Evolutionary conservation across 30 jellyfish, hydroid and myxozoan species (phyloP).

Genomic region (Pseudorhiza aurosa): DNA sequence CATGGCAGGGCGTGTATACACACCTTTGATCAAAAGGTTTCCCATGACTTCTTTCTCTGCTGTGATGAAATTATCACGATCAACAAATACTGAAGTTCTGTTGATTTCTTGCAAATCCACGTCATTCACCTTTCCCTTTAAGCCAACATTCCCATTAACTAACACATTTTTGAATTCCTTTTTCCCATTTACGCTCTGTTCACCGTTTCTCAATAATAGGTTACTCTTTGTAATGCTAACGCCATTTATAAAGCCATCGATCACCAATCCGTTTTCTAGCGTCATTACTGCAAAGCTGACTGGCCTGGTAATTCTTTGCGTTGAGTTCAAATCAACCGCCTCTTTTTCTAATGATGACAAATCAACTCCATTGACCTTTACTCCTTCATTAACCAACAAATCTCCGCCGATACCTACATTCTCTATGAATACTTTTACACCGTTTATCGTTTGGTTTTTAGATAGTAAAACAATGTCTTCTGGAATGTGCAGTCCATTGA

Average conservation of each 20-base stretch:
- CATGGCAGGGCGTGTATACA: not conserved
- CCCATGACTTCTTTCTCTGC: constrained; percentile 70
- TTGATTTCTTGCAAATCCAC: constrained; percentile 49
- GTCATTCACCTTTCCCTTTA: constrained; percentile 44
- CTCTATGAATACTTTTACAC: constrained; percentile 41
- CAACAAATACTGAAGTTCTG: constrained; percentile 50
- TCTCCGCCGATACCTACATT: constrained; percentile 58
- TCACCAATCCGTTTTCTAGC: constrained; percentile 2
- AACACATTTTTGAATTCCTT: constrained; percentile 41
- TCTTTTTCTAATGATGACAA: constrained; percentile 34
- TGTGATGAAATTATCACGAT: constrained; percentile 49
- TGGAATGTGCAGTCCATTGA: constrained; percentile 62
- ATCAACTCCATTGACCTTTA: constrained; percentile 69
- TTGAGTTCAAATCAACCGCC: constrained; percentile 37
- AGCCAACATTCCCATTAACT: constrained; percentile 18
- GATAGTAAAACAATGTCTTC: constrained; percentile 43
- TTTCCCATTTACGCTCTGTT: constrained; percentile 64
- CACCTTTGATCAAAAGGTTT: constrained; percentile 61
- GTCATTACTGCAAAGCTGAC: constrained; percentile 12
- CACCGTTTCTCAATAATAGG: constrained; percentile 45
- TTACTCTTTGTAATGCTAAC: constrained; percentile 52
- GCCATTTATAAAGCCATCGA: constrained; percentile 51
- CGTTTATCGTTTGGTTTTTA: constrained; percentile 44
- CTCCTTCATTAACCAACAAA: constrained; percentile 25
- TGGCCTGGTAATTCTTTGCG: constrained; percentile 30